Evolutionary conservation across 2,797 vertebrate genomes (phyloP).

Genomic region (Petrocephalus sullivani): DNA sequence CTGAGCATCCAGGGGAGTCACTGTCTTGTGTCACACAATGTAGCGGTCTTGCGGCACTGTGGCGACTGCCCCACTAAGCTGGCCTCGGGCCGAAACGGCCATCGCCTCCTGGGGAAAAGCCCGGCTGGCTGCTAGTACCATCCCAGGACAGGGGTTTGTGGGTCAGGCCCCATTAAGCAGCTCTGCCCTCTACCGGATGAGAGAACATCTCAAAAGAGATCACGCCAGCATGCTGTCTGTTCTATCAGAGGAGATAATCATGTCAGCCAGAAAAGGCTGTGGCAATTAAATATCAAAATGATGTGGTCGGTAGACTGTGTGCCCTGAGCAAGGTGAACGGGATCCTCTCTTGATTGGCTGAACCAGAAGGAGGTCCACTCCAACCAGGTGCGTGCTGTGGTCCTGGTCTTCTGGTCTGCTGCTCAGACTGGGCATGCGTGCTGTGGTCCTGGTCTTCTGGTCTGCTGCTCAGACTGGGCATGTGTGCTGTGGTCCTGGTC

Average conservation of each 20-base stretch:
- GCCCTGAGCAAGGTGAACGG: not conserved
- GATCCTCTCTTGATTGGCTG: not conserved
- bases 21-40: not conserved
- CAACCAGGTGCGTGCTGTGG: not conserved
- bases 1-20: not conserved
- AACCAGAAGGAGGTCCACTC: not conserved
- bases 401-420: not conserved
- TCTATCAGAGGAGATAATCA: not conserved
- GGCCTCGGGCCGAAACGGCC: not conserved
- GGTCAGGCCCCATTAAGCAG: not conserved
- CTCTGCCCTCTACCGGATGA: not conserved
- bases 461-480: too few species aligned
- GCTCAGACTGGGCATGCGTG: too few species aligned
- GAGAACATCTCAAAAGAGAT: not conserved
- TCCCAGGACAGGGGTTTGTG: not conserved
- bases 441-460: too few species aligned
- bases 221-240: not conserved
- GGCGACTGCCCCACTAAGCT: not conserved
- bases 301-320: not conserved
- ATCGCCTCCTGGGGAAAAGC: not conserved
- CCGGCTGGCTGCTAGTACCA: not conserved
- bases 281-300: slow-evolving; percentile 6
- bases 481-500: too few species aligned
- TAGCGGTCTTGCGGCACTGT: not conserved
- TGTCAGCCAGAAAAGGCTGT: not conserved